phyloP scores from a whole-genome alignment of 2,113 vertebrate species.

The Ameiurus melas region DNA sequence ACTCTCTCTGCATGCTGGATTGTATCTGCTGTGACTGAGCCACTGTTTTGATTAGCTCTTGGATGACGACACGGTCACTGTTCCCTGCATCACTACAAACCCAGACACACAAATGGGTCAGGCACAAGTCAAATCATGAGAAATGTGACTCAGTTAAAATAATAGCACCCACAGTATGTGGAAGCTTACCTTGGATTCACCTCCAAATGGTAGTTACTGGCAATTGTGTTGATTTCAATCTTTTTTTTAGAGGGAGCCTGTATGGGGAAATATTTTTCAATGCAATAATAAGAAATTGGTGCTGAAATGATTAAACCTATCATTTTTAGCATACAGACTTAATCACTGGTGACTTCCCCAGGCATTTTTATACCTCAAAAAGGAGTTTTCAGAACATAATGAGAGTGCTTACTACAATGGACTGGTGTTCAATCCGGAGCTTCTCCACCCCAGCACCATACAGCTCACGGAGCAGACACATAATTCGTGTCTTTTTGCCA shows the following conservation, averaged over 20 bases:
- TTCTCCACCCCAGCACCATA: constrained; percentile 96
- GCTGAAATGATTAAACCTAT: background rate
- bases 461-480: constrained; percentile 91
- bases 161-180: background rate
- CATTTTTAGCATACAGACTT: no score
- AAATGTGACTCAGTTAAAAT: background rate
- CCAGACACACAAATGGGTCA: background rate
- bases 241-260: constrained; percentile 98
- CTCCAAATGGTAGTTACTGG: constrained; percentile 98
- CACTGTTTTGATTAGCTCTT: constrained; percentile 95
- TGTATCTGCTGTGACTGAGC: constrained; percentile 98
- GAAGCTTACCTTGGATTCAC: constrained; percentile 88
- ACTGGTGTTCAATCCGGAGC: constrained; percentile 94
- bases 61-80: constrained; percentile 94
- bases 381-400: background rate
- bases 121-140: background rate
- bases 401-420: constrained; percentile 80
- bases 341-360: background rate
- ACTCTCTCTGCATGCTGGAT: constrained; percentile 91
- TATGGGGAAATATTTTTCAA: background rate
- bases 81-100: constrained; percentile 86
- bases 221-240: constrained; percentile 97
- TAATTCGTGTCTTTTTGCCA: constrained; percentile 97
- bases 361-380: background rate
- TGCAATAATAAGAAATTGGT: background rate